Percentiles rank a stretch among this genome's conserved stretches.
Conservation (phyloP, 1,140 invertebrate genomes). For the Drosophila nikananu region DNA sequence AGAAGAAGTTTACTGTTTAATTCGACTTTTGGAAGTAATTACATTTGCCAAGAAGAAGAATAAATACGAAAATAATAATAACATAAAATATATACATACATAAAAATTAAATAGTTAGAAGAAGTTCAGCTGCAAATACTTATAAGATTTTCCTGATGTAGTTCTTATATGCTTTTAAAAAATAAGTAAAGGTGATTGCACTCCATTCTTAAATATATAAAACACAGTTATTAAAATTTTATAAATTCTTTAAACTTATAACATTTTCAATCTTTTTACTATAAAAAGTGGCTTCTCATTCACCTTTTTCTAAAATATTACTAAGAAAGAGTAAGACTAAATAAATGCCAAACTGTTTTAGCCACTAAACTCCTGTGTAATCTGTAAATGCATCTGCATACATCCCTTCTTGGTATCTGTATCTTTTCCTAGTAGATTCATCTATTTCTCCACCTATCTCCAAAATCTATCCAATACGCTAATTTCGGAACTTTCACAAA, state of each 20-base stretch:
- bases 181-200: too few species aligned
- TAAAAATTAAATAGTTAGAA: background rate
- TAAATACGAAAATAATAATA: background rate
- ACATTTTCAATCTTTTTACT: too few species aligned
- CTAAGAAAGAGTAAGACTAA: too few species aligned
- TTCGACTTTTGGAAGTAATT: background rate
- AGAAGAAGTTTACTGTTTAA: background rate
- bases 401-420: background rate
- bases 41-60: background rate
- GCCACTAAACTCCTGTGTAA: too few species aligned
- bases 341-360: too few species aligned
- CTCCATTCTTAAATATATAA: too few species aligned
- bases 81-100: background rate
- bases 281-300: too few species aligned
- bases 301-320: too few species aligned
- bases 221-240: too few species aligned
- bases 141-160: background rate
- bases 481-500: conserved; percentile 50
- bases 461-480: conserved; percentile 27
- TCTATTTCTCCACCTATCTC: too few species aligned
- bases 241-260: too few species aligned
- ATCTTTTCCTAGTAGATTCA: background rate
- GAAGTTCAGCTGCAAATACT: background rate
- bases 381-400: background rate
- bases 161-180: too few species aligned